These are phyloP conservation scores for Pseudomyrmex dendroicus DNA, from an alignment of 1,140 invertebrate genomes.

Conservation along the genomic window DNA sequence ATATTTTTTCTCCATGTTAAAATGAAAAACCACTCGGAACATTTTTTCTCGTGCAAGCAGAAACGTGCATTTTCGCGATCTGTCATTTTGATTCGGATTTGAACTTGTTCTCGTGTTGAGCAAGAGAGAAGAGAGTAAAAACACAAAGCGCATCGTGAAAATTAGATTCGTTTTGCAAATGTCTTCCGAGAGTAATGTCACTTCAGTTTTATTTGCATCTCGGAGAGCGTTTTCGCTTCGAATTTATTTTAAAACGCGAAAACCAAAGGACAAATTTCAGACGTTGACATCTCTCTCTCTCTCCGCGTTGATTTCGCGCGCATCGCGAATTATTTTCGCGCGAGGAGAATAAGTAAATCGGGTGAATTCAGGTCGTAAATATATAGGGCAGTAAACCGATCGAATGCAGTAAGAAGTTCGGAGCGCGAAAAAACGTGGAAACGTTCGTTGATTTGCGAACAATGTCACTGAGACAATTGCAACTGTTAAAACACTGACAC, in stretches of 20 bases:
- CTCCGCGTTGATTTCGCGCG: not conserved
- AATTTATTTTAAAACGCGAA: conserved; percentile 20
- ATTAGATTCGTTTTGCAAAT: not conserved
- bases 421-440: conserved; percentile 24
- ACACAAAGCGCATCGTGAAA: not conserved
- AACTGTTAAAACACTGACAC: not conserved
- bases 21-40: no score
- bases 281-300: not conserved
- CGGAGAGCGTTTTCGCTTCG: no score
- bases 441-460: conserved; percentile 14
- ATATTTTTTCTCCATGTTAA: no score
- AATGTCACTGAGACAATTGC: not conserved
- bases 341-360: conserved; percentile 29
- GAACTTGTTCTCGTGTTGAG: no score
- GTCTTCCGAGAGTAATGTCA: conserved; percentile 6
- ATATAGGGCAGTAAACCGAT: conserved; percentile 49
- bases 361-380: conserved; percentile 37
- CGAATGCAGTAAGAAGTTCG: conserved; percentile 30
- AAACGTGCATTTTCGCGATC: no score
- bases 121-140: not conserved
- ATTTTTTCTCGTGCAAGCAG: no score
- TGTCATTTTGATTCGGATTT: no score
- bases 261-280: not conserved
- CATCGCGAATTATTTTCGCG: conserved; percentile 49
- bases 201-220: conserved; percentile 12